Conservation (phyloP, 2,888 invertebrate species). For the Pseudolycoriella hygida region DNA sequence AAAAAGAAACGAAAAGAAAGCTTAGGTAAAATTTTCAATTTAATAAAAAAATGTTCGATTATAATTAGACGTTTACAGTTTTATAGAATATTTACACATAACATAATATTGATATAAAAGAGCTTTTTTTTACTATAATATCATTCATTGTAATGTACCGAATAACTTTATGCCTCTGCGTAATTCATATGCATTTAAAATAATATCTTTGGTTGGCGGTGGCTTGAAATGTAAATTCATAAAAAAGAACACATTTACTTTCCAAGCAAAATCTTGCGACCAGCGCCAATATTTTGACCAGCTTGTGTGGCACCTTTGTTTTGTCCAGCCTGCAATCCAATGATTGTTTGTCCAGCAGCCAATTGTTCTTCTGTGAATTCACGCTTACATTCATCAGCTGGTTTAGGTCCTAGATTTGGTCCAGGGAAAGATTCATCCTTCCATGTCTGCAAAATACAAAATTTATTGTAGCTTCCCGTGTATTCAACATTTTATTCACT, state of each 20-base stretch:
- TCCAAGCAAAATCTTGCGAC: constrained; percentile 78
- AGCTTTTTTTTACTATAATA: too few relatives aligned
- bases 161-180: too few relatives aligned
- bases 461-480: neutral
- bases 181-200: too few relatives aligned
- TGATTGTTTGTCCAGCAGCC: constrained; percentile 71
- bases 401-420: constrained; percentile 86
- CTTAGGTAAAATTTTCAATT: too few relatives aligned
- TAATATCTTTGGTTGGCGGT: too few relatives aligned
- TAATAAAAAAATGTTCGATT: too few relatives aligned
- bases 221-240: too few relatives aligned
- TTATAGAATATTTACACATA: too few relatives aligned
- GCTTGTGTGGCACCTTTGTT: constrained; percentile 89
- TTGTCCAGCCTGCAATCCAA: constrained; percentile 88
- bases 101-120: too few relatives aligned
- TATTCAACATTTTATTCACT: neutral
- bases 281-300: constrained; percentile 77
- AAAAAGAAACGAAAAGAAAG: too few relatives aligned
- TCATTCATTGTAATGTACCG: too few relatives aligned
- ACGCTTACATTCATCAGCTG: constrained; percentile 83
- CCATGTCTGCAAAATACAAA: constrained; percentile 44
- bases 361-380: constrained; percentile 86
- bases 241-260: constrained; percentile 55
- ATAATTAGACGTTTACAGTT: too few relatives aligned
- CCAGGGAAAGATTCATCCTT: constrained; percentile 70